Evolutionary conservation across 1,140 invertebrate species (phyloP).

Genomic region (Coptotermes formosanus): DNA sequence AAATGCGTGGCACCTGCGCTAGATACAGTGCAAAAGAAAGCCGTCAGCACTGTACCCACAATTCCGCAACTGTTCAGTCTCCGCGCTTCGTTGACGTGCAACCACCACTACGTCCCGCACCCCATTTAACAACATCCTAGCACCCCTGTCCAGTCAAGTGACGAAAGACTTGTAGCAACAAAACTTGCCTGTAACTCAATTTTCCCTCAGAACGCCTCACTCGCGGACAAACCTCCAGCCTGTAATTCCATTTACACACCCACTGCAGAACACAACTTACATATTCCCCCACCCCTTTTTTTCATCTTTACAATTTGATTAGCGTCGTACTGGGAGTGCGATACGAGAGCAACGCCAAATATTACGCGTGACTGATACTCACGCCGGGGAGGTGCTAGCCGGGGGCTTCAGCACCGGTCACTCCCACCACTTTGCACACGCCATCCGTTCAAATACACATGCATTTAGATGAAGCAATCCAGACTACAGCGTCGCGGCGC

Average conservation of each 20-base stretch:
- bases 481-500: too few species aligned
- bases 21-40: too few species aligned
- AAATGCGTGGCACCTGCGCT: too few species aligned
- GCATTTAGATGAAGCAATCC: too few species aligned
- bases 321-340: background rate
- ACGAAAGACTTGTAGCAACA: background rate
- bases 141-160: background rate
- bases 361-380: background rate
- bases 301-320: background rate
- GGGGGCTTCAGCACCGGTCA: background rate
- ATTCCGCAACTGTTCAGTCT: background rate
- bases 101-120: background rate
- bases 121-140: slow-evolving; percentile 2
- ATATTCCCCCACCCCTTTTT: too few species aligned
- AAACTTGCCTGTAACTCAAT: slow-evolving; percentile 16
- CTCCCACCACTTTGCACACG: background rate
- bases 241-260: background rate
- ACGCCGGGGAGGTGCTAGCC: background rate
- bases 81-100: background rate
- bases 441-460: too few species aligned
- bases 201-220: background rate
- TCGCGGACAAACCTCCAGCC: background rate
- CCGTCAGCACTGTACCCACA: too few species aligned
- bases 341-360: background rate
- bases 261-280: background rate